phyloP scores from a whole-genome alignment of 2,888 invertebrate species.

The Formica aserva region DNA sequence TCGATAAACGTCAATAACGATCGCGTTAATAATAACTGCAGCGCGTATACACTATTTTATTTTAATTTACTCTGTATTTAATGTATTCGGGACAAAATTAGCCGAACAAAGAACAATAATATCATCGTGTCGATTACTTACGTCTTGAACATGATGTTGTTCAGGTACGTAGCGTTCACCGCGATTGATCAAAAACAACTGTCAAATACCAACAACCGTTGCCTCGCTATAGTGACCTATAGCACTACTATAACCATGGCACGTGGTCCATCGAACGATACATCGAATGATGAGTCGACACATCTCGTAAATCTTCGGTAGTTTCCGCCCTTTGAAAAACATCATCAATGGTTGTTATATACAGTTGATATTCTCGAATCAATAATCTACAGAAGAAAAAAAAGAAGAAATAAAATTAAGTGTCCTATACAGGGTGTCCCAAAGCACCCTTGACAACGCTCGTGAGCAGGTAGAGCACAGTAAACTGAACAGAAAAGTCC shows the following conservation, averaged over 20 bases:
- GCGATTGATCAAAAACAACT: conserved; percentile 35
- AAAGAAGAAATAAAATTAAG: background rate
- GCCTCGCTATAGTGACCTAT: background rate
- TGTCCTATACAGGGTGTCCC: too few relatives aligned
- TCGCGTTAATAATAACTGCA: background rate
- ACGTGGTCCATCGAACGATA: conserved; percentile 50
- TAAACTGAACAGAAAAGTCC: too few relatives aligned
- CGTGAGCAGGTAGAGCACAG: too few relatives aligned
- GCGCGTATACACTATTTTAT: background rate
- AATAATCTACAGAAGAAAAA: background rate
- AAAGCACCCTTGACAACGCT: too few relatives aligned
- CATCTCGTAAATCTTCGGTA: conserved; percentile 18
- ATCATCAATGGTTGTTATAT: background rate
- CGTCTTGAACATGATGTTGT: conserved; percentile 46
- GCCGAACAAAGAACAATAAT: background rate
- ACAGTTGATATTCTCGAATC: background rate
- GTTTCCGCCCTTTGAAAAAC: background rate
- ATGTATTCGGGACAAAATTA: background rate
- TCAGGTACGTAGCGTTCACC: background rate
- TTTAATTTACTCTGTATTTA: background rate
- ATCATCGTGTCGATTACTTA: conserved; percentile 25
- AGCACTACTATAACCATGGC: background rate
- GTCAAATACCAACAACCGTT: conserved; percentile 48
- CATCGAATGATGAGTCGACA: conserved; percentile 38
- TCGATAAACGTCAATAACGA: conserved; percentile 7